Evolutionary conservation across 2,113 vertebrate species (phyloP).

Genomic region (Poecilia latipinna): DNA sequence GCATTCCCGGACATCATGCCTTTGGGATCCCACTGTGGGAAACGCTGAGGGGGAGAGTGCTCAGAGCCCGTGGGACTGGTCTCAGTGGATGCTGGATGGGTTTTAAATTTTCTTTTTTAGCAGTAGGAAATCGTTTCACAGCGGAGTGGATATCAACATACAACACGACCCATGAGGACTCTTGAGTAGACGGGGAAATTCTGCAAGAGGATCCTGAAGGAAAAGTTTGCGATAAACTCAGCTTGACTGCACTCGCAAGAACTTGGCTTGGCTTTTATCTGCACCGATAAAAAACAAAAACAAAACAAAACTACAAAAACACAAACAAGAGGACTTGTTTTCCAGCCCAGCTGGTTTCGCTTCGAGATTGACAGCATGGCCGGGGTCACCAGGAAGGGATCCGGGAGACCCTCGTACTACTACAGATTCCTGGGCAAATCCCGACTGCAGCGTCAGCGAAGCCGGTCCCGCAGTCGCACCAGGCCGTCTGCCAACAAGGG

Average conservation of each 20-base stretch:
- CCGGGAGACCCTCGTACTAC: conserved; percentile 93
- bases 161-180: conserved; percentile 28
- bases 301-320: not conserved
- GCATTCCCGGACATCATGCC: conserved; percentile 68
- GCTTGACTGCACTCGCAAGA: conserved; percentile 11
- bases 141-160: conserved; percentile 27
- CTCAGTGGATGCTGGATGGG: conserved; percentile 41
- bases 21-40: conserved; percentile 67
- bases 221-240: conserved; percentile 22
- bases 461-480: conserved; percentile 93
- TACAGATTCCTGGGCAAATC: conserved; percentile 94
- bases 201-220: conserved; percentile 21
- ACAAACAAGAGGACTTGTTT: conserved; percentile 28
- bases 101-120: conserved; percentile 26
- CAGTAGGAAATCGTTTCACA: conserved; percentile 30
- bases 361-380: conserved; percentile 82
- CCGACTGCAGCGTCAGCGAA: conserved; percentile 93
- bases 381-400: conserved; percentile 89
- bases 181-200: conserved; percentile 17
- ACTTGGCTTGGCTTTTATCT: conserved; percentile 35
- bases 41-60: conserved; percentile 65
- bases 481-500: conserved; percentile 85
- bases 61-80: conserved; percentile 59
- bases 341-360: not conserved
- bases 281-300: not conserved